Evolutionary conservation across 2,113 vertebrate species (phyloP).

Genomic region (Hystrix brachyura): DNA sequence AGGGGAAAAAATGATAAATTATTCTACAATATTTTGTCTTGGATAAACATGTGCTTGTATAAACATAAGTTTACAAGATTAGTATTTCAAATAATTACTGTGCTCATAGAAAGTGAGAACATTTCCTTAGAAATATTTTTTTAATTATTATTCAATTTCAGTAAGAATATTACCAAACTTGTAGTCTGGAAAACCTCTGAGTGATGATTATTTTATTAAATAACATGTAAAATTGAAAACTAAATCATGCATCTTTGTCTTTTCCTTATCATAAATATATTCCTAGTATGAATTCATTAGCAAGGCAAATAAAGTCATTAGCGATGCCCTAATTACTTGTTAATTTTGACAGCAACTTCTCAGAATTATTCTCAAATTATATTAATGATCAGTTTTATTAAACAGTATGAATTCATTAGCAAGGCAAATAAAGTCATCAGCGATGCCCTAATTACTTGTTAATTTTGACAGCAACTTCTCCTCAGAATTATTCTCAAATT

Average conservation of each 20-base stretch:
- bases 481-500: neutral
- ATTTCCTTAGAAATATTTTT: constrained; percentile 16
- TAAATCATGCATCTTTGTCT: neutral
- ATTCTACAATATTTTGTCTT: neutral
- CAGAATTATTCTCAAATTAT: neutral
- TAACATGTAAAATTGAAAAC: neutral
- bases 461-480: constrained; percentile 63
- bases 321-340: constrained; percentile 48
- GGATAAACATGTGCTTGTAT: neutral
- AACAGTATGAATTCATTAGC: neutral
- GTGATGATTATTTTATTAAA: neutral
- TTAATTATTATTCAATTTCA: neutral
- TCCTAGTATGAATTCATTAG: neutral
- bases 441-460: constrained; percentile 56
- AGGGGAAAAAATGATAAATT: neutral
- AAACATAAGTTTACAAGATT: neutral
- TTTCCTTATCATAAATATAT: constrained; percentile 43
- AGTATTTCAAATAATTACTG: constrained; percentile 17
- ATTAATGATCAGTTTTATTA: constrained; percentile 55
- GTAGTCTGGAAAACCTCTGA: neutral
- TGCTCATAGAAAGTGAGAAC: neutral
- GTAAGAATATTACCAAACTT: constrained; percentile 13
- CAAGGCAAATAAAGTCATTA: constrained; percentile 29
- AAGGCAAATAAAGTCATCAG: constrained; percentile 28
- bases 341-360: constrained; percentile 64